Evolutionary conservation across 1,140 invertebrate genomes (phyloP), one percentile per base, ranked within the genome.

Genomic region (Leptinotarsa undecemlineata): DNA sequence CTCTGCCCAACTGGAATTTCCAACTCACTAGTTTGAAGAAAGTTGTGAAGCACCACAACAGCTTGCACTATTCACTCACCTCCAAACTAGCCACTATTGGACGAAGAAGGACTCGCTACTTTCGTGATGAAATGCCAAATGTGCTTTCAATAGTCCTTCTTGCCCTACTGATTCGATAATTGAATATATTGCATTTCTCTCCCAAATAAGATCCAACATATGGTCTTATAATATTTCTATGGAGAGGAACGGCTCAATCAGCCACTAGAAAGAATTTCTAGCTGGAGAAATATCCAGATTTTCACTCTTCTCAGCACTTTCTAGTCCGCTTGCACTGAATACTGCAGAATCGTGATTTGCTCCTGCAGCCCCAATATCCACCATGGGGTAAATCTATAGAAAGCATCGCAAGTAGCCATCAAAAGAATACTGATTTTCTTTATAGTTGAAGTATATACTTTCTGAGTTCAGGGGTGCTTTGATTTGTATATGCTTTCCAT

Each of bases 171-270:
- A 77, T 21, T n/a, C 70, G 19, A 21, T 77, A 75, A 71, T 78
- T 78, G 64, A 78, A 78, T 17, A 76, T 63, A 60, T 74, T 74
- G 23, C 62, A 48, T 20, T 84, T 69, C 26, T 71, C 33, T 48
- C 63, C 51, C 4, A 4, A 48, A 19, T 64, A 42, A 26, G 0
- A 17, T 17, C 57, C 57, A 60, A 13, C 15, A 74, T 80, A 87
- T 47, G 87, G 86, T 69, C 85, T 85, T 77, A 86, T 80, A 15
- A 87, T 63, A 70, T 85, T 67, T 26, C 33, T 64, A 73, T 77
- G 74, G 64, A 88, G 74, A 19, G 84, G 74, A 63, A 82, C 81
- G 20, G 78, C 78, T 72, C 76, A 75, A 78, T 81, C 79, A 48
- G 67, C 77, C 48, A 88, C 72, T 74, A 82, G 80, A 19, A 81